Percentiles rank a stretch among this genome's conserved stretches.
phyloP scores from a whole-genome alignment of 2,113 vertebrate genomes.

The Acanthochromis polyacanthus region DNA sequence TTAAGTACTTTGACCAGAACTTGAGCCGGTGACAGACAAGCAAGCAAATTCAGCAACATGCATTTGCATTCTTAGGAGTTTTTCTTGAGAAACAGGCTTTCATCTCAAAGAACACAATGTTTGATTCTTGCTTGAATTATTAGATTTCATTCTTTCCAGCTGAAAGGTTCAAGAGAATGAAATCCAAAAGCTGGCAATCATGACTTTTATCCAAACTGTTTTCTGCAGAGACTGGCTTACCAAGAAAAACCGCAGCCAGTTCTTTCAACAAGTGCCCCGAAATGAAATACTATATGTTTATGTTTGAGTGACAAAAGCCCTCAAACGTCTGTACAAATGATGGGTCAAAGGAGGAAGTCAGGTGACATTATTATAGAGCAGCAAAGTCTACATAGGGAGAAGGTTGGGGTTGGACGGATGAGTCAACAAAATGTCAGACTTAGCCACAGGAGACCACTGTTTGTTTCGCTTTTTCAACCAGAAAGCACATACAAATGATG shows the following conservation, averaged over 20 bases:
- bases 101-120: not conserved
- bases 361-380: not conserved
- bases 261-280: not conserved
- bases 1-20: slow-evolving; percentile 43
- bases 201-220: not conserved
- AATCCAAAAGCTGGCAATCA: not conserved
- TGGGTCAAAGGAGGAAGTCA: not conserved
- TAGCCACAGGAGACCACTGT: not conserved
- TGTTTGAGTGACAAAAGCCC: not conserved
- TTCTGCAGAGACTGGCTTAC: not conserved
- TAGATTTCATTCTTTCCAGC: slow-evolving; percentile 1
- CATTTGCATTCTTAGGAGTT: slow-evolving; percentile 19
- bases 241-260: not conserved
- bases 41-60: slow-evolving; percentile 37
- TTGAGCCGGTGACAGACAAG: slow-evolving; percentile 33
- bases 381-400: not conserved
- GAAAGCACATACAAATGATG: not conserved
- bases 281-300: not conserved
- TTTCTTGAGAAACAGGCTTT: not conserved
- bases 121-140: slow-evolving; percentile 24
- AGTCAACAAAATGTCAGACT: not conserved
- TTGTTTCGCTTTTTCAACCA: not conserved
- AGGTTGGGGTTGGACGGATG: not conserved
- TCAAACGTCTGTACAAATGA: not conserved
- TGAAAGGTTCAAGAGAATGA: not conserved